Percentiles rank a stretch among this genome's conserved stretches.
Evolutionary conservation across 2,113 vertebrate genomes (phyloP).

Genomic region (Leptobrachium ailaonicum): DNA sequence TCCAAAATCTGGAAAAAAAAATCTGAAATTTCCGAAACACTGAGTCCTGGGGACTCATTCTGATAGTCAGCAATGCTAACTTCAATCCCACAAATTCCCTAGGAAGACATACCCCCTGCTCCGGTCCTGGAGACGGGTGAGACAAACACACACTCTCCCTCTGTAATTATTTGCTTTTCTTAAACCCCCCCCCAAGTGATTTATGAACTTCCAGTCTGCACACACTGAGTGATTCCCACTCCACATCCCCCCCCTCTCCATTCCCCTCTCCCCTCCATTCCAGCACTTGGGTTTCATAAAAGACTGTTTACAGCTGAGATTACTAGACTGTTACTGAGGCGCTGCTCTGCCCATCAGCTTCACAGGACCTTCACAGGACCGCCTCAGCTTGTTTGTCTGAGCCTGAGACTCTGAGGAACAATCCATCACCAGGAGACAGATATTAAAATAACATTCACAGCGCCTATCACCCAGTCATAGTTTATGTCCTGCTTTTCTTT

Average conservation of each 20-base stretch:
- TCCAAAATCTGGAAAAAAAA: no score
- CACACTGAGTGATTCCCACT: not conserved
- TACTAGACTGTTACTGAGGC: constrained; percentile 19
- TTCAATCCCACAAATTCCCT: no score
- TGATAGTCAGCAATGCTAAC: no score
- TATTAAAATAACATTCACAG: constrained; percentile 5
- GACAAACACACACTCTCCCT: no score
- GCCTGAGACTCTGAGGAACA: not conserved
- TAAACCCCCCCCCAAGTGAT: not conserved
- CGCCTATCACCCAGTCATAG: not conserved
- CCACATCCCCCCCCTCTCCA: not conserved
- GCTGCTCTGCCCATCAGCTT: not conserved
- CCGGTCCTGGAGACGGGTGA: no score
- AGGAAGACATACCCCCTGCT: no score
- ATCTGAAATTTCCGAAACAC: no score
- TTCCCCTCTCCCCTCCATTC: constrained; percentile 9
- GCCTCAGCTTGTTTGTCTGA: not conserved
- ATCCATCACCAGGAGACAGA: not conserved
- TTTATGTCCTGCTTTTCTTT: no score
- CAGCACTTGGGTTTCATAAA: not conserved
- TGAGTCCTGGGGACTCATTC: no score
- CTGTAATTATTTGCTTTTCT: not conserved
- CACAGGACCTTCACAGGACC: not conserved
- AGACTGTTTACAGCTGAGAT: not conserved
- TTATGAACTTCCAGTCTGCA: constrained; percentile 6